phyloP scores from a whole-genome alignment of 2,797 vertebrate species.

The Pangasius mekongensis region DNA sequence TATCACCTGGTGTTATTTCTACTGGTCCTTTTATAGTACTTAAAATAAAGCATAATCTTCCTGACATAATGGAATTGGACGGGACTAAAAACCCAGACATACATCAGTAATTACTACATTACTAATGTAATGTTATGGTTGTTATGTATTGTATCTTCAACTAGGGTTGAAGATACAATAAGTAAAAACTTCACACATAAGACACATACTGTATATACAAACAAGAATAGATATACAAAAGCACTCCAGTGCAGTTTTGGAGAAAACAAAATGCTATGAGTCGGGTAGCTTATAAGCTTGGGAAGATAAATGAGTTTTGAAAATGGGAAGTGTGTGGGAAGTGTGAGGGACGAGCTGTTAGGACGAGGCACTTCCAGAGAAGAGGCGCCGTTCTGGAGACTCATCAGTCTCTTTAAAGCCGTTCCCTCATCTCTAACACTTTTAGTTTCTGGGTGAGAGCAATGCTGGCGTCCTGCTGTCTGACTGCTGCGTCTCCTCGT shows the following conservation, averaged over 20 bases:
- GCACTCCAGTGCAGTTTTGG: neutral
- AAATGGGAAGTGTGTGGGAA: constrained; percentile 21
- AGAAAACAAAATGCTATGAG: too few species aligned
- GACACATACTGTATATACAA: neutral
- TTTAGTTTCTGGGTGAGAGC: constrained; percentile 19
- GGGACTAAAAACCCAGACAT: too few species aligned
- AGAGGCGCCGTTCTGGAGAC: neutral
- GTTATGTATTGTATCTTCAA: too few species aligned
- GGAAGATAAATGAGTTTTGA: neutral
- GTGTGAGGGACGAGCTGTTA: neutral
- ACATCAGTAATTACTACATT: neutral
- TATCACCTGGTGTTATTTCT: too few species aligned
- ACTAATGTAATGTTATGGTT: too few species aligned
- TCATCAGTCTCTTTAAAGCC: constrained; percentile 13
- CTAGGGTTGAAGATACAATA: neutral
- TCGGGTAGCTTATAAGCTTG: neutral
- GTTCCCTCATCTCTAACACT: constrained; percentile 15
- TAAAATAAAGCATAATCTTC: too few species aligned
- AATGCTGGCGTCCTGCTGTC: constrained; percentile 19
- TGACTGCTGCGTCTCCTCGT: constrained; percentile 16
- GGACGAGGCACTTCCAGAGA: constrained; percentile 5
- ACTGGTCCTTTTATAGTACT: too few species aligned
- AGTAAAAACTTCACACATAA: neutral
- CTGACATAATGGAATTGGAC: too few species aligned
- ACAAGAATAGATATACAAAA: too few species aligned